These are phyloP conservation scores for Drosophila aff. DNA, from an alignment of 1,140 invertebrate species.

Conservation along the genomic window DNA sequence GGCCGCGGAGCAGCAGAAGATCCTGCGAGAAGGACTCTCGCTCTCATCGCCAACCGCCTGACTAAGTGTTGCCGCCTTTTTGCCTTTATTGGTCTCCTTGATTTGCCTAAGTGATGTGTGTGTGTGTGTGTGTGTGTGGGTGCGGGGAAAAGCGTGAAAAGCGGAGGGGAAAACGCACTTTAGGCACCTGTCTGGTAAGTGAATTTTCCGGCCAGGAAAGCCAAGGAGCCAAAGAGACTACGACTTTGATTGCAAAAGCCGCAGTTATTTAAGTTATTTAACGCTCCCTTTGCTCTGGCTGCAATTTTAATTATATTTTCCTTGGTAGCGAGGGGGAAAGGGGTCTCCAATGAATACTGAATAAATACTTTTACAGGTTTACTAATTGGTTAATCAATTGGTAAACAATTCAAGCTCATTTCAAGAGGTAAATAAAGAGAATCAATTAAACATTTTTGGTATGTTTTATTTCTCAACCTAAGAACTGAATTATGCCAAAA, in stretches of 20 bases:
- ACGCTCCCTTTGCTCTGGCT: constrained; percentile 14
- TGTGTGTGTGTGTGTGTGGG: constrained; percentile 12
- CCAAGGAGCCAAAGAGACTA: constrained; percentile 14
- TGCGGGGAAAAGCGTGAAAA: neutral
- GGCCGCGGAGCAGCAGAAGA: constrained; percentile 6
- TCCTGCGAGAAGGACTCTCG: constrained; percentile 32
- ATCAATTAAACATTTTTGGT: neutral
- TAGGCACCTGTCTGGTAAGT: constrained; percentile 43
- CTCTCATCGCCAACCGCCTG: constrained; percentile 34
- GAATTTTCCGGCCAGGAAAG: constrained; percentile 39
- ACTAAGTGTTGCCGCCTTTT: constrained; percentile 63
- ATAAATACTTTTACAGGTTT: no score
- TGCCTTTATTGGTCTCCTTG: constrained; percentile 75
- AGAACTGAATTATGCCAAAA: no score
- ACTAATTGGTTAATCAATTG: neutral
- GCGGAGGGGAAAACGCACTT: neutral
- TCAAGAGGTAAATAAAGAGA: neutral
- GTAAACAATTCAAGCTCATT: accelerated
- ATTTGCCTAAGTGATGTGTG: constrained; percentile 72
- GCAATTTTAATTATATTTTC: constrained; percentile 71
- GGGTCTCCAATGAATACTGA: neutral
- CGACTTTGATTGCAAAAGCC: constrained; percentile 77
- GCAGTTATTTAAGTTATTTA: constrained; percentile 55
- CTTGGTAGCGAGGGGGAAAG: neutral
- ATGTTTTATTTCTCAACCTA: no score